These are phyloP conservation scores for Tauraco erythrolophus DNA, from an alignment of 2,113 vertebrate species.

Conservation along the genomic window DNA sequence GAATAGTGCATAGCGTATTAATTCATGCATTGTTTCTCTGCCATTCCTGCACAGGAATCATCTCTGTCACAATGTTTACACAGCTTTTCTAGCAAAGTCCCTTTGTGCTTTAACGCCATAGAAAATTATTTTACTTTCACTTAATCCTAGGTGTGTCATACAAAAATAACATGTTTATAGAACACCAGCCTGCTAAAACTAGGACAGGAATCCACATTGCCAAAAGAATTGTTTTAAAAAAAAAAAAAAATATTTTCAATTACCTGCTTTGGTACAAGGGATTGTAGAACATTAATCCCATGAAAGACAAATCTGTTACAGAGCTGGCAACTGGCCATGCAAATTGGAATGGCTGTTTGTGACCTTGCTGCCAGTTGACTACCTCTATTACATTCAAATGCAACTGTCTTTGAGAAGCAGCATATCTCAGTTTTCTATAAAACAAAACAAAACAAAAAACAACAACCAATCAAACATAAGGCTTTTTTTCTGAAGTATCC, in stretches of 20 bases:
- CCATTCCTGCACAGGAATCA: not conserved
- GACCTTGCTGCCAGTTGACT: not conserved
- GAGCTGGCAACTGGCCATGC: not conserved
- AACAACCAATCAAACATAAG: too few relatives aligned
- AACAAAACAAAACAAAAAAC: not conserved
- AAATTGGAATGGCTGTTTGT: not conserved
- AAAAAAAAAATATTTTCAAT: not conserved
- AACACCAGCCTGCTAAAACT: not conserved
- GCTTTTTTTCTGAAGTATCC: not conserved
- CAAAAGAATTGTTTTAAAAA: not conserved
- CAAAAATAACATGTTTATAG: not conserved
- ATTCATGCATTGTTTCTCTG: not conserved
- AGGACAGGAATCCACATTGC: not conserved
- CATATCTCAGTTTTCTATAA: not conserved
- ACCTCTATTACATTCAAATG: not conserved
- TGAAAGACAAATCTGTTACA: conserved; percentile 21
- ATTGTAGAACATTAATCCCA: conserved; percentile 6
- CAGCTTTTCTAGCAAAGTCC: not conserved
- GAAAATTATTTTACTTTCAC: not conserved
- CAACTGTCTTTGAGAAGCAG: not conserved
- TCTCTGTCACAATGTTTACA: not conserved
- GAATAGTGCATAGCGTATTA: not conserved
- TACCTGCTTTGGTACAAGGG: not conserved
- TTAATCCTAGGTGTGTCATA: not conserved
- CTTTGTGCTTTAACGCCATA: not conserved